Base-by-base conservation (phyloP, 2,888 invertebrate genomes). In the Diploptera punctata region DNA sequence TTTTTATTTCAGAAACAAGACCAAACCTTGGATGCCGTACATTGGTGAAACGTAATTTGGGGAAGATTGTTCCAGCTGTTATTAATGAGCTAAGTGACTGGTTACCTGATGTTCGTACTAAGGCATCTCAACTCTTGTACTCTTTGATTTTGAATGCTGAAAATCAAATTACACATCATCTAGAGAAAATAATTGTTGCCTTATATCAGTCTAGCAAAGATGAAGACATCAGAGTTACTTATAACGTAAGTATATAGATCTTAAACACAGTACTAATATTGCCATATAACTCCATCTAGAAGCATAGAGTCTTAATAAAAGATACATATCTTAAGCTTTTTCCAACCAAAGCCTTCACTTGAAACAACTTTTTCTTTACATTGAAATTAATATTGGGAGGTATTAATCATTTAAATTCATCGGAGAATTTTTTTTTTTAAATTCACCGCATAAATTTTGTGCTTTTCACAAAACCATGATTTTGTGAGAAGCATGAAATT, bases 21-120 rank as follows among this genome's bases (percentile, higher is more conserved):
- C 96, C 97, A 0, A 93, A 93, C 79, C 85, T 97, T 21, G 97
- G 97, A 0, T 98, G 98, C 80, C 88, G 97, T 9, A 86, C 87
- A 1, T 82, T 98, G 65, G 92, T 93, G 0, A 90, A 92, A 79
- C 87, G 89, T 72, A 91, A 95, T 79, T 86, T 93, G 75, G 88
- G 90, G 68, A 92, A 91, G 82, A 88, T 95, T 75, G 83, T 93
- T 13, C 89, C 90, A 24, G 93, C 91, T 47, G 86, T 95, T 76
- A 83, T 86, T 60, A 84, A 82, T 79, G 95, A 96, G 81, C 85
- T 95, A 78, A 86, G 87, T 0, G 91, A 94, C 76, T 95, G 95
- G 95, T 89, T 92, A 78, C 86, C 85, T 2, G 87, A 87, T 73
- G 88, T 90, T 0, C 83, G 92, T 62, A 84, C 93, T 1, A 90